Base-by-base conservation (phyloP, 1,140 invertebrate genomes). In the Mycetomoellerius zeteki region DNA sequence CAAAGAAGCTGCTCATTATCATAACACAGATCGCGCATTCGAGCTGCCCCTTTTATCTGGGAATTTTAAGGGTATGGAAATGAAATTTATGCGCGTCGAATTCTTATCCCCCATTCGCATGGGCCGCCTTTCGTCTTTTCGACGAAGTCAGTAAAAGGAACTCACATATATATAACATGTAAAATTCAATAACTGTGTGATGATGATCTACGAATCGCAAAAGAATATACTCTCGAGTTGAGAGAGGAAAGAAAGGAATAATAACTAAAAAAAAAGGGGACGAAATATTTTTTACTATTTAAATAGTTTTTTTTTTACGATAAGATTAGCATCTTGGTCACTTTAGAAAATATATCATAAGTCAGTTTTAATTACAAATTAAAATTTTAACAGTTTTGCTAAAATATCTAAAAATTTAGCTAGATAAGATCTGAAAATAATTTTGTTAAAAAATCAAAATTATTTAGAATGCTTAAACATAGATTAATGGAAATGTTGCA, bases 11-110 rank as follows among this genome's bases (percentile, higher is more conserved):
- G 76, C 88, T 92, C 89, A 92, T 93, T 92, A 92, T 91, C 90
- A 92, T 93, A 93, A 92, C 92, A 91, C 85, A 92, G 90, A 93
- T 91, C 91, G 89, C 86, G 75, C 90, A 92, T 93, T 91, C 90
- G 90, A 92, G 87, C 88, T 85, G 76, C 89, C 86, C 72, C 80
- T 91, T 92, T 91, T 85, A 91, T 90, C 86, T 75, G 72, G 47
- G 86, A 93, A 92, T 93, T 89, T 92, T 91, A 91, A 91, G 73
- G 84, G 65, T 89, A 92, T 91, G 89, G 86, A 92, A 92, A 92
- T 92, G 47, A 91, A 86, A 89, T 84, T 87, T 86, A 88, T 90
- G 85, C 89, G 67, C 84, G 33, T 77, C 85, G 76, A 85, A 71
- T 67, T 77, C 75, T 86, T 86, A 69, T 73, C 67, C 65, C 65